phyloP scores from a whole-genome alignment of 1,140 invertebrate genomes.

The Bombus haemorrhoidalis region DNA sequence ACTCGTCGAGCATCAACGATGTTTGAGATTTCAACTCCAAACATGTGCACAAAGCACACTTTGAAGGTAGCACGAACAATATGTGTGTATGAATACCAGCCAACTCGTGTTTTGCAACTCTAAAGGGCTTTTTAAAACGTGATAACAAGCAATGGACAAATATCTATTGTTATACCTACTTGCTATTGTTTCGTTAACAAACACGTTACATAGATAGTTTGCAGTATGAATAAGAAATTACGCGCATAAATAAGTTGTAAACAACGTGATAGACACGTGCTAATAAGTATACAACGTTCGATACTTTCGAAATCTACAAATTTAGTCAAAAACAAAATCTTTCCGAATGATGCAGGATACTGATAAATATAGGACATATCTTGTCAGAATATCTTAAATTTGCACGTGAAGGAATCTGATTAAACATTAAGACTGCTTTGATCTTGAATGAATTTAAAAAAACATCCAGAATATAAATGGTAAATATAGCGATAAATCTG shows the following conservation, averaged over 20 bases:
- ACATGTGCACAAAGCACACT: neutral
- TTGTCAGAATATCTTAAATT: no score
- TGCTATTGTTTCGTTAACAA: neutral
- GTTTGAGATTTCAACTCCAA: neutral
- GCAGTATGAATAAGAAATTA: neutral
- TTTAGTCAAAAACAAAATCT: no score
- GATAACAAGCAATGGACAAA: conserved; percentile 6
- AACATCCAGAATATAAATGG: no score
- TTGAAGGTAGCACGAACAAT: neutral
- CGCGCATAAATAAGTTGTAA: neutral
- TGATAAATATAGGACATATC: no score
- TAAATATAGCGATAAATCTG: no score
- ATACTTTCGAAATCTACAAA: no score
- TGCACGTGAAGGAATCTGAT: no score
- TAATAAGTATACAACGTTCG: no score
- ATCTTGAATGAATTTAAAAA: no score
- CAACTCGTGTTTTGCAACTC: conserved; percentile 4
- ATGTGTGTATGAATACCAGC: neutral
- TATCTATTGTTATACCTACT: neutral
- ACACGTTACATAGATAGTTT: neutral
- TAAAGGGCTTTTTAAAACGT: neutral
- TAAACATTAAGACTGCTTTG: no score
- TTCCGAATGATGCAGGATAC: no score
- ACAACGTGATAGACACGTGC: no score
- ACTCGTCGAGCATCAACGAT: neutral